A percentile compares a stretch with the other conserved stretches of the same genome.
Conservation (phyloP, 2,888 invertebrate species). For the Drosophila borborema region DNA sequence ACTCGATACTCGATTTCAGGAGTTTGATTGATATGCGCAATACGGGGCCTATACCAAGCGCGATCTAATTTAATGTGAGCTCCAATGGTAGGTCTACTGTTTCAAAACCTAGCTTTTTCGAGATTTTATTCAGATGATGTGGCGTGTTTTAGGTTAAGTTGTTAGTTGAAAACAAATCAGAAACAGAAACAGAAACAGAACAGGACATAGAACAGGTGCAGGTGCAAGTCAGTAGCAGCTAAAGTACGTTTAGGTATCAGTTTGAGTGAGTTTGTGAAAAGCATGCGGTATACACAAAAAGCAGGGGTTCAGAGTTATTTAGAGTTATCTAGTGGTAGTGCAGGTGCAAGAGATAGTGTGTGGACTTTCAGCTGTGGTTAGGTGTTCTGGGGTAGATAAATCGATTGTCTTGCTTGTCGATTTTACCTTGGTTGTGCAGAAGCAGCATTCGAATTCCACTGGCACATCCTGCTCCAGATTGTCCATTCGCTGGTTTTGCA, state of each 20-base stretch:
- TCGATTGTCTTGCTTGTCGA: constrained; percentile 58
- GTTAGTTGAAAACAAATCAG: constrained; percentile 17
- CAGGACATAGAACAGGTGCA: constrained; percentile 32
- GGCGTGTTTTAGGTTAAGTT: constrained; percentile 22
- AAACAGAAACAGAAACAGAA: constrained; percentile 3
- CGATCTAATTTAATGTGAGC: constrained; percentile 13
- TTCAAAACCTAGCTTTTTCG: constrained; percentile 6
- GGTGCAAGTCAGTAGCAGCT: constrained; percentile 47
- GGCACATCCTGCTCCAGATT: constrained; percentile 94
- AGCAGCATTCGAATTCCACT: constrained; percentile 98
- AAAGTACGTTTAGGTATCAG: constrained; percentile 22
- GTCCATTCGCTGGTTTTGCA: constrained; percentile 86
- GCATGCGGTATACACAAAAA: constrained; percentile 60
- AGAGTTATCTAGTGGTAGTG: constrained; percentile 4
- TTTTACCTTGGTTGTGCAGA: constrained; percentile 96
- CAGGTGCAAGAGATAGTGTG: constrained; percentile 15
- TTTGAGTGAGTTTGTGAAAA: constrained; percentile 3
- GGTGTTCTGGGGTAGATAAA: constrained; percentile 25
- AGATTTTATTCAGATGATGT: constrained; percentile 20
- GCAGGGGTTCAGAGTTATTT: constrained; percentile 25
- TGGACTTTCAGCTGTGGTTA: constrained; percentile 6
- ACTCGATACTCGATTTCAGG: constrained; percentile 4
- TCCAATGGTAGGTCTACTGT: constrained; percentile 18
- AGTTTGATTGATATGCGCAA: not conserved
- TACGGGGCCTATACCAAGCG: constrained; percentile 42